A percentile compares a stretch with the other conserved stretches of the same genome.
Conservation (phyloP, 1,140 invertebrate genomes). For the Augochlora pura region DNA sequence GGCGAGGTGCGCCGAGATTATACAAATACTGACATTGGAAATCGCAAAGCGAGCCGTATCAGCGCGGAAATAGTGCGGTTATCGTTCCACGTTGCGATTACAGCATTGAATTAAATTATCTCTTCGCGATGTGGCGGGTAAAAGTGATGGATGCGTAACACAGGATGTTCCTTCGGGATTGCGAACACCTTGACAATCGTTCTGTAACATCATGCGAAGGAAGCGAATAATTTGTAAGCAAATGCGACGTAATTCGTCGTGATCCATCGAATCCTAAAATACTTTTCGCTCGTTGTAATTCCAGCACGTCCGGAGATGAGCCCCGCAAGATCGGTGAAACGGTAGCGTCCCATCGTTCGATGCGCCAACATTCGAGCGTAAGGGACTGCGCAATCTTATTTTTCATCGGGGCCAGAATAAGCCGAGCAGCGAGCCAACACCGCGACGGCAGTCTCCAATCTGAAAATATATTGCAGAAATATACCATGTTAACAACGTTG, state of each 20-base stretch:
- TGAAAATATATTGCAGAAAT: slow-evolving; percentile 50
- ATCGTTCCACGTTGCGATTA: background rate
- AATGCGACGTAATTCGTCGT: too few relatives aligned
- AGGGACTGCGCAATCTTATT: slow-evolving; percentile 39
- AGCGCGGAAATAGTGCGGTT: background rate
- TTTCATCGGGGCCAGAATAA: slow-evolving; percentile 28
- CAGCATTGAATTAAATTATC: too few relatives aligned
- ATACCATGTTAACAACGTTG: slow-evolving; percentile 45
- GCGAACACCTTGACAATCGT: too few relatives aligned
- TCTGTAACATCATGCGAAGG: too few relatives aligned
- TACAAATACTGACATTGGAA: background rate
- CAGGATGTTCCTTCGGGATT: too few relatives aligned
- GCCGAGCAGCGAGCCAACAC: background rate
- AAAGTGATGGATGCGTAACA: background rate
- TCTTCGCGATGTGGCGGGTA: background rate
- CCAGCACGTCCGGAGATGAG: too few relatives aligned
- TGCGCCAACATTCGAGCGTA: slow-evolving; percentile 22
- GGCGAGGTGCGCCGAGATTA: background rate
- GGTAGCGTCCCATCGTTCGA: slow-evolving; percentile 29
- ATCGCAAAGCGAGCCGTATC: background rate
- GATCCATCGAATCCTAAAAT: too few relatives aligned
- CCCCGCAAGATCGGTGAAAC: slow-evolving; percentile 25
- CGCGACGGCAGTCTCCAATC: slow-evolving; percentile 23
- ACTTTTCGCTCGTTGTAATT: too few relatives aligned
- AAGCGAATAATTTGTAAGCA: too few relatives aligned